Conservation (phyloP, 2,113 vertebrate genomes). For the Aegithalos caudatus region DNA sequence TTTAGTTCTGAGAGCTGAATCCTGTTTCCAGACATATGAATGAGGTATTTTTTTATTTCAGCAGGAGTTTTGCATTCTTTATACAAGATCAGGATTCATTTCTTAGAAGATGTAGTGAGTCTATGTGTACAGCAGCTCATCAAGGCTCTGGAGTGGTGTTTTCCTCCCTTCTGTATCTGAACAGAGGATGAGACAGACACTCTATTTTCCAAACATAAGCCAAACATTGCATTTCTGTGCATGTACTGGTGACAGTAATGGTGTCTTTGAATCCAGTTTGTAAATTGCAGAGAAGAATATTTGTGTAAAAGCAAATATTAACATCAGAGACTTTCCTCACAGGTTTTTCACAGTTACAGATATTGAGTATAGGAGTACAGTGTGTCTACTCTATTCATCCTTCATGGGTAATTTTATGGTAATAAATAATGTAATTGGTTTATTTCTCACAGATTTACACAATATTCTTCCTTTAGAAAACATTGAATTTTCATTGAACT, state of each 20-base stretch:
- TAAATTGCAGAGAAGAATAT: not conserved
- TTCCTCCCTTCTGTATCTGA: not conserved
- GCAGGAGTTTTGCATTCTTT: not conserved
- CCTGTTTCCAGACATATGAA: not conserved
- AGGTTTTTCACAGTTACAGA: not conserved
- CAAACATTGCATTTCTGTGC: not conserved
- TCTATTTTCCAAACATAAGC: not conserved
- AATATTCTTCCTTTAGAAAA: not conserved
- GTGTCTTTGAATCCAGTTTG: not conserved
- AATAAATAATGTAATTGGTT: not conserved
- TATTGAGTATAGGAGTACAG: not conserved
- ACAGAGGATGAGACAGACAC: not conserved
- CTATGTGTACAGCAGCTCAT: not conserved
- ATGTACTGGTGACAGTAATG: not conserved
- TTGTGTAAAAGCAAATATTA: not conserved
- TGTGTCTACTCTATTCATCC: not conserved
- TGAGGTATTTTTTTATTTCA: not conserved
- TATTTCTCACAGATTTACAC: not conserved
- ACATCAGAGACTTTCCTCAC: not conserved
- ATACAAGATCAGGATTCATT: not conserved
- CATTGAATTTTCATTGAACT: not conserved
- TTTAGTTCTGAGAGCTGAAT: slow-evolving; percentile 5
- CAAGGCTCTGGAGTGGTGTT: not conserved
- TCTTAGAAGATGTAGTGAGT: not conserved
- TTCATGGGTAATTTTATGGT: not conserved